Evolutionary conservation across 1,140 invertebrate genomes (phyloP), one percentile per base, ranked within the genome.

Genomic region (Catajapyx aquilonaris): DNA sequence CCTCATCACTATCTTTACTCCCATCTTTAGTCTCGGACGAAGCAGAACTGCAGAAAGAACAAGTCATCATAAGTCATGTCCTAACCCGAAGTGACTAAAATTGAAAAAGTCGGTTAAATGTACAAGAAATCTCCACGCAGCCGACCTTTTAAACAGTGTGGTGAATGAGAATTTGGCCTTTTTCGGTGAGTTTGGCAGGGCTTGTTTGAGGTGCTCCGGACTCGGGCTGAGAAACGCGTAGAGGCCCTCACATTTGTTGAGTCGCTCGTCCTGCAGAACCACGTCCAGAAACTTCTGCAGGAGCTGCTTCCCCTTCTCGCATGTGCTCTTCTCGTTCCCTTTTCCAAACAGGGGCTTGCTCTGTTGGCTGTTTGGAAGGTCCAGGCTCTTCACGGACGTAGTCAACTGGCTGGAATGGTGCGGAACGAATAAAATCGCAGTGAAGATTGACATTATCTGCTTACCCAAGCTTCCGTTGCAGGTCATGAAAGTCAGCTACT

Each of bases 161-260:
- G 76, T 73, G 35, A 88, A 66, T 5, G 78, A 86, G 57, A 87
- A 87, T 44, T 70, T 68, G 5, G 72, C 76, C 52, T 86, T 86
- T 54, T 84, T 84, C 32, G 73, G 71, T 45, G 71, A 71, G 11
- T 46, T 40, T 9, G 68, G 66, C 33, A 71, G 62, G 11, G 71
- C 69, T 49, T 80, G 75, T 52, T 85, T 83, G 16, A 88, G 59
- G 52, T 81, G 78, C 49, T 86, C 81, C 0, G 81, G 84, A 51
- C 78, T 85, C 4, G 84, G 83, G 54, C 81, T 84, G 3, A 91
- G 64, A 56, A 90, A 90, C 40, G 76, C 72, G 53, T 86, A 90
- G 36, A 90, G 61, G 21, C 80, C 76, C 58, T 90, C 84, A 53
- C 81, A 81, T 59, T 83, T 77, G 59, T 81, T 81, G 37, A 88